Percentiles rank a stretch among this genome's conserved stretches.
These are phyloP conservation scores for Vanessa atalanta DNA, from an alignment of 1,140 invertebrate genomes.

Conservation along the genomic window DNA sequence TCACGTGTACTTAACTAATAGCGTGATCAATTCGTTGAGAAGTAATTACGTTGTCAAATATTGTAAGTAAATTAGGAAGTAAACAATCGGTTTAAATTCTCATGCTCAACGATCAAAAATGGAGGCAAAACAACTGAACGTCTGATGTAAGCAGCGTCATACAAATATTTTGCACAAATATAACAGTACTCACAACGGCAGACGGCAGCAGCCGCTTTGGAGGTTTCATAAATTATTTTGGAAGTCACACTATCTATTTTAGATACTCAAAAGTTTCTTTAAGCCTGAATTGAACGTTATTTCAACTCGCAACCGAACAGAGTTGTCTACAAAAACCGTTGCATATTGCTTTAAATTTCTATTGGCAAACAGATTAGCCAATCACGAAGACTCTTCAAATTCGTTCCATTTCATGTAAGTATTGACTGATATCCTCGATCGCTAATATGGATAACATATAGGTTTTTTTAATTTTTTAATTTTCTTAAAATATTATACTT, in stretches of 20 bases:
- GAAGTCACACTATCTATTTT: constrained; percentile 51
- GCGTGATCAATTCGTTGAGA: not conserved
- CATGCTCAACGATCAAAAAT: constrained; percentile 67
- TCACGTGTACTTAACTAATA: constrained; percentile 53
- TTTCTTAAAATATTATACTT: too few relatives aligned
- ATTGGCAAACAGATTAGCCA: constrained; percentile 59
- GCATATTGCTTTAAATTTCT: constrained; percentile 57
- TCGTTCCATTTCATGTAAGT: constrained; percentile 46
- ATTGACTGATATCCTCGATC: not conserved
- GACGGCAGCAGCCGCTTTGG: constrained; percentile 63
- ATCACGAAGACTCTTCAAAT: constrained; percentile 38
- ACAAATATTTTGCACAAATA: constrained; percentile 45
- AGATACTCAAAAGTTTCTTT: constrained; percentile 49
- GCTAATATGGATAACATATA: not conserved
- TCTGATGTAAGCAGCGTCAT: constrained; percentile 52
- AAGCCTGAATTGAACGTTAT: constrained; percentile 57
- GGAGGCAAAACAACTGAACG: constrained; percentile 78
- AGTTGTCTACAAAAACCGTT: constrained; percentile 76
- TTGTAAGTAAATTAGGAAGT: constrained; percentile 12
- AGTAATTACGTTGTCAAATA: not conserved
- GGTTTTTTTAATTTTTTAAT: too few relatives aligned
- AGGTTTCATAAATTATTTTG: constrained; percentile 46
- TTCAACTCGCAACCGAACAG: constrained; percentile 69
- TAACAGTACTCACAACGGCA: constrained; percentile 59
- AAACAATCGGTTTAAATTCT: constrained; percentile 45